These are phyloP conservation scores for Hydropotes inermis DNA, from an alignment of 2,113 vertebrate species.

Conservation along the genomic window DNA sequence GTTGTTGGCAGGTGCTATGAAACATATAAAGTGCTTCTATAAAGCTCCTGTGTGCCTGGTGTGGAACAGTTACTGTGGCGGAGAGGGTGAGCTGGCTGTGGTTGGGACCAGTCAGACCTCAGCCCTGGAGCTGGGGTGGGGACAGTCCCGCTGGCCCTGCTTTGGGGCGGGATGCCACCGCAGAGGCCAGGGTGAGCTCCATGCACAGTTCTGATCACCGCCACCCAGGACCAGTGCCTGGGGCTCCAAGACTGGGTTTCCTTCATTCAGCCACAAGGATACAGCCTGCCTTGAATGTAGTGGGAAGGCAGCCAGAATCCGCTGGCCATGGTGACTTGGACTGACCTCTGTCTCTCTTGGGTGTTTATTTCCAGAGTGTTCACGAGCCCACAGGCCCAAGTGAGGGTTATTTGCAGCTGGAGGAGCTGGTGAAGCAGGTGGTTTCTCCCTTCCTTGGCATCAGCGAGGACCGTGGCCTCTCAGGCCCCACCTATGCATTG, in stretches of 20 bases:
- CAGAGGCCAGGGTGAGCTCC: rapidly evolving
- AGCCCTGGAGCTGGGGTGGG: not conserved
- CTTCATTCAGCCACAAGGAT: not conserved
- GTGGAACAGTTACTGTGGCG: not conserved
- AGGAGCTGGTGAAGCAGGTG: conserved; percentile 89
- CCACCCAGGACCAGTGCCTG: not conserved
- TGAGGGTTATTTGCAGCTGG: conserved; percentile 87
- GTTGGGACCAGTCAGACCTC: not conserved
- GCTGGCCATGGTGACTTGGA: rapidly evolving
- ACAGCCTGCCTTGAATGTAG: too few relatives aligned
- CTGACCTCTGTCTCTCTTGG: conserved; percentile 41
- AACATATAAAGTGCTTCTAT: rapidly evolving
- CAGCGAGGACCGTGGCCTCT: conserved; percentile 77
- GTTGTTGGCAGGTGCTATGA: not conserved
- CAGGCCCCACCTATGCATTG: conserved; percentile 70
- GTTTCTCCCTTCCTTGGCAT: conserved; percentile 91
- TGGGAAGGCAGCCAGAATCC: not conserved
- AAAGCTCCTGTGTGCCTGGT: not conserved
- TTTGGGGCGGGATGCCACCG: rapidly evolving
- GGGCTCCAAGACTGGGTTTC: not conserved
- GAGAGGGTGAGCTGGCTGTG: not conserved
- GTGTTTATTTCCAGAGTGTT: conserved; percentile 86
- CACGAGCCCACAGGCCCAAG: conserved; percentile 88
- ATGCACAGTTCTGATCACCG: not conserved
- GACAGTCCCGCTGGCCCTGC: rapidly evolving